These are phyloP conservation scores for Agapostemon virescens DNA, from an alignment of 2,888 invertebrate genomes.

Conservation along the genomic window DNA sequence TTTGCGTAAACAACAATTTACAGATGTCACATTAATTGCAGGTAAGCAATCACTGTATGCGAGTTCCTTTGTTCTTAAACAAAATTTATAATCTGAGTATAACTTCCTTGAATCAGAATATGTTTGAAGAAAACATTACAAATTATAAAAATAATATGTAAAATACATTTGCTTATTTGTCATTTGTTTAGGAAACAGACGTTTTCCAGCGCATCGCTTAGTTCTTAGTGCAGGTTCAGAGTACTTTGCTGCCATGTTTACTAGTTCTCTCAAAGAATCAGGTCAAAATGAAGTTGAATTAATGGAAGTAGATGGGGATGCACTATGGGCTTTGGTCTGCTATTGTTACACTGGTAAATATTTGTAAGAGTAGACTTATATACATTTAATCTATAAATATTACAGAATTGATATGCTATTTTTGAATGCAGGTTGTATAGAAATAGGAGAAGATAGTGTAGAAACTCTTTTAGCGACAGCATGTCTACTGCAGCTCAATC, in stretches of 20 bases:
- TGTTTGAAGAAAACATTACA: background rate
- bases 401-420: constrained; percentile 19
- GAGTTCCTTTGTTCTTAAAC: constrained; percentile 28
- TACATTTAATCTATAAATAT: background rate
- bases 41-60: constrained; percentile 80
- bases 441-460: constrained; percentile 94
- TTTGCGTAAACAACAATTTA: constrained; percentile 90
- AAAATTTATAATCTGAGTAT: background rate
- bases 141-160: constrained; percentile 3
- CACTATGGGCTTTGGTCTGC: constrained; percentile 90
- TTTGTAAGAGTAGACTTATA: constrained; percentile 69
- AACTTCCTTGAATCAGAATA: background rate
- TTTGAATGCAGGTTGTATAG: constrained; percentile 82
- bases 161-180: constrained; percentile 10
- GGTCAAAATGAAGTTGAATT: constrained; percentile 91
- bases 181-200: constrained; percentile 76
- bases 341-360: constrained; percentile 93
- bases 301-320: constrained; percentile 92
- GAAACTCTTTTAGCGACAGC: constrained; percentile 94
- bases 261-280: constrained; percentile 91
- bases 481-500: constrained; percentile 91
- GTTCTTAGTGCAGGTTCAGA: constrained; percentile 95
- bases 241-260: constrained; percentile 98
- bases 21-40: constrained; percentile 93
- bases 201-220: constrained; percentile 91